A percentile compares a stretch with the other conserved stretches of the same genome.
Conservation (phyloP, 2,888 invertebrate genomes). For the Bombylius major region DNA sequence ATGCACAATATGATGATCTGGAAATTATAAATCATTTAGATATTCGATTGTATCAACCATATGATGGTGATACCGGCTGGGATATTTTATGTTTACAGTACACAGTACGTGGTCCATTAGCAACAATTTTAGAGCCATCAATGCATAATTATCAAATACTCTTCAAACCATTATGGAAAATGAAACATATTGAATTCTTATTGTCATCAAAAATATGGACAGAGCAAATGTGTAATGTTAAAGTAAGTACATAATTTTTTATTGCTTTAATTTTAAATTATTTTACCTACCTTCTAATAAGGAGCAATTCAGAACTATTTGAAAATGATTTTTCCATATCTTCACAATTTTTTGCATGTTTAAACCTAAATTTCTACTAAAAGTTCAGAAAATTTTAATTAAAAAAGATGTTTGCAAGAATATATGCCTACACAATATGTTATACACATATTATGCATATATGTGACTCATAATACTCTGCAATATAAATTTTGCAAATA, state of each 20-base stretch:
- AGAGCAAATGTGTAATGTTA: conserved; percentile 34
- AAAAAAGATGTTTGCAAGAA: too few species aligned
- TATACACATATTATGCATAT: too few species aligned
- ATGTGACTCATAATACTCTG: too few species aligned
- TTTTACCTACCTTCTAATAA: neutral
- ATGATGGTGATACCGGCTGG: conserved; percentile 34
- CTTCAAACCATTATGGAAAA: conserved; percentile 35
- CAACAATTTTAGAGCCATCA: conserved; percentile 35
- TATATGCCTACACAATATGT: too few species aligned
- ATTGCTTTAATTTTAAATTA: neutral
- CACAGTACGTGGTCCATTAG: conserved; percentile 32
- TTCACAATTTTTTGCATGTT: too few species aligned
- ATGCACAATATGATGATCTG: conserved; percentile 85
- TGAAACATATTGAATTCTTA: conserved; percentile 36
- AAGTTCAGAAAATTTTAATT: too few species aligned
- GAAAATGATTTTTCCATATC: too few species aligned
- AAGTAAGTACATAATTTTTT: conserved; percentile 21
- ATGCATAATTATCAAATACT: conserved; percentile 34
- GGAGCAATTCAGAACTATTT: too few species aligned
- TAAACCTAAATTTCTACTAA: too few species aligned
- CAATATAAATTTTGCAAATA: too few species aligned
- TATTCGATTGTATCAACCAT: conserved; percentile 51
- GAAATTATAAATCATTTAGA: conserved; percentile 82
- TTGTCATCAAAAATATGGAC: conserved; percentile 36
- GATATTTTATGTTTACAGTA: conserved; percentile 35